A percentile compares a stretch with the other conserved stretches of the same genome.
Conservation (phyloP, 2,797 vertebrate species). For the Schizopygopsis pylzovi region DNA sequence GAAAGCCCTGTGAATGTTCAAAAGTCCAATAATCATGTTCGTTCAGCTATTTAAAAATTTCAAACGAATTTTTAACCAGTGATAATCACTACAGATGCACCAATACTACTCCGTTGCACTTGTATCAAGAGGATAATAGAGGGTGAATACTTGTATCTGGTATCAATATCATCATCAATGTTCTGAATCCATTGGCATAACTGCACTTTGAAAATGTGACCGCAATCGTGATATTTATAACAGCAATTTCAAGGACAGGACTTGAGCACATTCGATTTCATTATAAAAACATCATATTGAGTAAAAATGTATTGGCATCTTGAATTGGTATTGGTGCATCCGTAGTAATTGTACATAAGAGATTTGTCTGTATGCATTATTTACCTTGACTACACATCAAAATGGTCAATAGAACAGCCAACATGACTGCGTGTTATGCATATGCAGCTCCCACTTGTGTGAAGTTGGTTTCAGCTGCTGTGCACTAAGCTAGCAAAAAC, state of each 20-base stretch:
- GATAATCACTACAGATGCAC: background rate
- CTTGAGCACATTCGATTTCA: background rate
- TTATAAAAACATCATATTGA: background rate
- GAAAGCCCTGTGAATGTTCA: slow-evolving; percentile 44
- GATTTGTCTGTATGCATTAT: background rate
- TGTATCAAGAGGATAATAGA: background rate
- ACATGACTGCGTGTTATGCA: slow-evolving; percentile 36
- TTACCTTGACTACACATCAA: slow-evolving; percentile 58
- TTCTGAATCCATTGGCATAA: background rate
- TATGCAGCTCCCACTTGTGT: background rate
- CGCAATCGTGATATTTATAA: background rate
- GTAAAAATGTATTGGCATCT: background rate
- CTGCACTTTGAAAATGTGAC: background rate
- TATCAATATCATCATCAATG: background rate
- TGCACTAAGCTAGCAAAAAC: background rate
- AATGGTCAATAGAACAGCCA: slow-evolving; percentile 35
- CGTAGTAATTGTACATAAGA: background rate
- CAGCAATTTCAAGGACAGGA: background rate
- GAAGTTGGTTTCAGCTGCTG: background rate
- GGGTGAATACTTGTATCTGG: background rate
- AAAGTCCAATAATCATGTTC: background rate
- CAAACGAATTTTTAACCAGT: background rate
- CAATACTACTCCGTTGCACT: background rate
- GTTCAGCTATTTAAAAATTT: too few species aligned
- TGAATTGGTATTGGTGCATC: background rate